Base-by-base conservation (phyloP, 2,113 vertebrate species). In the Cyphomyrus discorhynchus region DNA sequence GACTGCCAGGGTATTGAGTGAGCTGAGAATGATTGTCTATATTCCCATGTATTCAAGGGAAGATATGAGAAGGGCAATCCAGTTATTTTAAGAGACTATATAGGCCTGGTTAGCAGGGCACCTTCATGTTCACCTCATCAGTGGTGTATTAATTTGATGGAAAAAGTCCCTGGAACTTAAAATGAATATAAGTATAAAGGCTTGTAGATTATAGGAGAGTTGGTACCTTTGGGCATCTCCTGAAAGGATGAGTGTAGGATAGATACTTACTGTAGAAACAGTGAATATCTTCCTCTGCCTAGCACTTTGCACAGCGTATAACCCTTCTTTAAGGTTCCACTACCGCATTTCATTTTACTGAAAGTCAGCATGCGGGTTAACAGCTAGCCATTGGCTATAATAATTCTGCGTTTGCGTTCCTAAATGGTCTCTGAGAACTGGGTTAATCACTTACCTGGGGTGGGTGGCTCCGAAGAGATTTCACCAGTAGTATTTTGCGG, bases 361-460 rank as follows among this genome's bases (percentile, higher is more conserved):
- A 77, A 77, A 77, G 70, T 39, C 70, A 77, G 70, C 70, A 77
- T 77, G 17, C 15, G 17, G 35, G 74, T 80, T 80, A 80, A 42
- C 74, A 39, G 35, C 35, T 80, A 80, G 74, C 74, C 74, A 80
- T 39, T 80, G 74, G 74, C 74, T 80, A 80, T 80, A 80, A 80
- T 39, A 80, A 80, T 80, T 42, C 35, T 2, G 74, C 15, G 10
- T 80, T 80, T 80, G 35, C 17, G 0, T 80, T 80, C 74, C 35
- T 80, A 80, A 80, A 80, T 80, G 74, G 35, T 17, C 74, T 80
- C 5, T 0, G 74, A 35, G 17, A 80, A 42, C n/a, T 80, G 74
- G 74, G 74, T 80, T 80, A 80, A 80, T 80, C 74, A 80, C 35
- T 80, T 80, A 80, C 74, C 74, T 80, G 74, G 31, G 35, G 74